Base-by-base conservation (phyloP, 1,140 invertebrate genomes). In the Phthorimaea operculella region DNA sequence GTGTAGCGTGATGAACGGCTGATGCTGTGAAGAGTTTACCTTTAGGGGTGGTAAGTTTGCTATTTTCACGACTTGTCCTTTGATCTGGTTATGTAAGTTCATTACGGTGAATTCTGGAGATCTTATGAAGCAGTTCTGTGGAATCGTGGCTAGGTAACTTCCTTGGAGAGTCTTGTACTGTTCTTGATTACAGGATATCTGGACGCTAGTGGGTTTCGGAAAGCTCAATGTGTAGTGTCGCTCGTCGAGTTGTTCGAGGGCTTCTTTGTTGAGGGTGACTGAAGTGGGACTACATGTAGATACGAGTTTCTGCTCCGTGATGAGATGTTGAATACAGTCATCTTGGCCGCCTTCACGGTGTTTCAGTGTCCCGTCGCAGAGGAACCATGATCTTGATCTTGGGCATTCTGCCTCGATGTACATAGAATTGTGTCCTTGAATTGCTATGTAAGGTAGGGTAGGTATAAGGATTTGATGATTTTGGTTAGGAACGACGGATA, bases 401-500 rank as follows among this genome's bases (percentile, higher is more conserved):
- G 45, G 18, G 39, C 53, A 54, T 54, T 54, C 53, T 33, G 53
- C 44, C 55, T 56, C 55, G 15, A 56, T 56, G 49, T 56, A 51
- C 49, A 34, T 50, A 17, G 18, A 54, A 48, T 47, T n/a, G n/a
- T 45, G 17, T 21, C 14, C 17, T 18, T 47, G 9, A 48, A 56
- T 44, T 28, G 55, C 55, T 44, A 56, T 12, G 18, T 44, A 56
- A 28, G 48, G 55, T 21, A 17, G 44, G 12, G 55, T 11, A 21
- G 55, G 55, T 4, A 45, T 16, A 44, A 56, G 47, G 17, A 56
- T 33, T 51, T 56, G n/a, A 33, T 51, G 8, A 47, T 58, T 44
- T 54, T 39, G 21, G 15, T 52, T 57, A 51, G 57, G 64, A 12
- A 58, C 47, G 17, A 61, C 54, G 10, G 63, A 54, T 7, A 66